phyloP scores from a whole-genome alignment of 2,797 vertebrate genomes.

The Pseudochaenichthys georgianus region DNA sequence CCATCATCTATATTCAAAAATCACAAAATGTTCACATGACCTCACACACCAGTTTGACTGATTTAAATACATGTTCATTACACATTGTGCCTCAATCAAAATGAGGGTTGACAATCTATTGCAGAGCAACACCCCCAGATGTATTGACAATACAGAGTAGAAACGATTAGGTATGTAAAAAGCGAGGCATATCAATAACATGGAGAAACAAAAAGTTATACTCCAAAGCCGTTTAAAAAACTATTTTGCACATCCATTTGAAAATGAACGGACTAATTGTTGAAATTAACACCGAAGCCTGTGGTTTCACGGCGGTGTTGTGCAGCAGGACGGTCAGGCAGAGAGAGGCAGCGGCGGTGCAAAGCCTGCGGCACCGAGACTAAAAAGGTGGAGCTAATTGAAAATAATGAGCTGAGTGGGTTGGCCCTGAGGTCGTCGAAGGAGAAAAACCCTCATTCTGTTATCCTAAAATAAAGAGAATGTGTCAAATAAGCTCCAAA shows the following conservation, averaged over 20 bases:
- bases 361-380: conserved; percentile 25
- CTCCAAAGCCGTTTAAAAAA: background rate
- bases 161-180: background rate
- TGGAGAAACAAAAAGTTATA: background rate
- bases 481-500: conserved; percentile 14
- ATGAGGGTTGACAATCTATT: background rate
- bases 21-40: background rate
- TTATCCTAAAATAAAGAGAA: conserved; percentile 14
- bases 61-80: background rate
- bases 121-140: background rate
- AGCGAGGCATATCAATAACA: background rate
- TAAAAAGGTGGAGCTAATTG: conserved; percentile 21
- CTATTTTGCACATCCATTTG: background rate
- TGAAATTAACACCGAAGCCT: background rate
- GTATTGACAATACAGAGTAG: background rate
- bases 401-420: conserved; percentile 36
- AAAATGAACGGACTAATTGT: background rate
- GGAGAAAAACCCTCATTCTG: background rate
- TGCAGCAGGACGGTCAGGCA: background rate
- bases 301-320: background rate
- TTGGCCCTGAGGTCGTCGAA: conserved; percentile 1
- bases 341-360: background rate
- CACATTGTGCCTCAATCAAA: background rate
- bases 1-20: background rate
- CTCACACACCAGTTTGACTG: background rate